Base-by-base conservation (phyloP, 2,113 vertebrate genomes). In the Empidonax alnorum region DNA sequence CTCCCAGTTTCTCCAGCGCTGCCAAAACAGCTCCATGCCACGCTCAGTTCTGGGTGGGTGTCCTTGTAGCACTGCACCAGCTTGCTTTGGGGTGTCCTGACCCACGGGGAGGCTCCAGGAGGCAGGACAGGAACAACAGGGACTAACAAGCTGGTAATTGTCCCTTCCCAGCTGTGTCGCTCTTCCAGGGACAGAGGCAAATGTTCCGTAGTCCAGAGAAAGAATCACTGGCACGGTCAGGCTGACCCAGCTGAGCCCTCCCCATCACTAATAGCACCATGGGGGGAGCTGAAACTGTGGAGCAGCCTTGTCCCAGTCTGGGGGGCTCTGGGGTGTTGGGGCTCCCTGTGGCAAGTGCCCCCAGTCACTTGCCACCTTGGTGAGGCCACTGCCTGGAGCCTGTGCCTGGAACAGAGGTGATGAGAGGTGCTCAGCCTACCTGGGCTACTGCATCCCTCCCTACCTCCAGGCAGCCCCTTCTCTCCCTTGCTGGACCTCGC, bases 11-110 rank as follows among this genome's bases (percentile, higher is more conserved):
- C 35, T 30, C 56, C 71, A 59, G 59, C 6, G 2, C 19, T 35
- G 31, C 79, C 55, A 7, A 21, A 72, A 14, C 27, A n/a, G 23
- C 77, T 77, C 55, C 0, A 0, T 42, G 68, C 42, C 0, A 0
- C 6, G 52, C 61, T 91, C 8, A 0, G 21, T 25, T 33, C 69
- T 27, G 84, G 77, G 23, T 18, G 27, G 23, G 58, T 0, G 1
- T 63, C 84, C 87, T 59, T 55, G 39, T 73, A 87, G 87, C 73
- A 2, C 87, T 7, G 1, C 1, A 13, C 41, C 4, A 13, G 15
- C 46, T 52, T 31, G 25, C 7, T 47, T 27, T 30, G 47, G 71
- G 76, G 7, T 72, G 67, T 35, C 47, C 75, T 4, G 6, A 25
- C 28, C 56, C 2, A 8, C 39, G 3, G 4, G 44, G 67, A 65